A percentile compares a stretch with the other conserved stretches of the same genome.
Evolutionary conservation across 2,888 invertebrate species (phyloP).

Genomic region (Dicyrtoma fusca): DNA sequence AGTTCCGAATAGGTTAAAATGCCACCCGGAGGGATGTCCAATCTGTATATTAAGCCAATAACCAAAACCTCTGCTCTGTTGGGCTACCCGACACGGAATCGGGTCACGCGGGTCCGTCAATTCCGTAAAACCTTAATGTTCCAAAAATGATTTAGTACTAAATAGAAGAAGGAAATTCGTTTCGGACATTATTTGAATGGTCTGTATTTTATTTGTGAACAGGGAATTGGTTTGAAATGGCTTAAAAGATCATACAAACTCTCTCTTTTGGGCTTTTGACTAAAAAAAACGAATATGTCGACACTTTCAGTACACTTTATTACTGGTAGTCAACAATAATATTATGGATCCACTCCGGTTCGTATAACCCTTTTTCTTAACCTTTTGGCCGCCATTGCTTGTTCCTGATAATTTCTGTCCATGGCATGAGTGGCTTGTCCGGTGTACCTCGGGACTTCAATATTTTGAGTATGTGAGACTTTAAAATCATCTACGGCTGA

Average conservation of each 20-base stretch:
- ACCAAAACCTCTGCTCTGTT: too few species aligned
- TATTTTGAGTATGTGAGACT: neutral
- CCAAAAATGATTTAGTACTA: too few species aligned
- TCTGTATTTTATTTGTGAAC: neutral
- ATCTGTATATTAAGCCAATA: too few species aligned
- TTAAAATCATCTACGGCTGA: neutral
- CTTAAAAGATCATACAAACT: neutral
- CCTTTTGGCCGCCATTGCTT: neutral
- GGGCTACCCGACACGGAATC: too few species aligned
- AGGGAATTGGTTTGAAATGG: too few species aligned
- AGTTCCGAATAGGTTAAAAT: too few species aligned
- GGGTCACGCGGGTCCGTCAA: too few species aligned
- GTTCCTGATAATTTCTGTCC: constrained; percentile 4
- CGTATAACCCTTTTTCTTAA: constrained; percentile 8
- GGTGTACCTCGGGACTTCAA: constrained; percentile 12
- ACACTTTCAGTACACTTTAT: neutral
- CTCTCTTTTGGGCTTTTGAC: neutral
- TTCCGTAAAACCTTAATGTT: too few species aligned
- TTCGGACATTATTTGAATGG: neutral
- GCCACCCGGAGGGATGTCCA: too few species aligned
- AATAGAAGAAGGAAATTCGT: neutral
- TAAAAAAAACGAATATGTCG: neutral
- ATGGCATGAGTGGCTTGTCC: neutral
- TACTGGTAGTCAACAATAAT: too few species aligned
- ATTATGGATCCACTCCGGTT: neutral